A percentile compares a stretch with the other conserved stretches of the same genome.
phyloP scores from a whole-genome alignment of 2,797 vertebrate species.

The Epinephelus coioides region DNA sequence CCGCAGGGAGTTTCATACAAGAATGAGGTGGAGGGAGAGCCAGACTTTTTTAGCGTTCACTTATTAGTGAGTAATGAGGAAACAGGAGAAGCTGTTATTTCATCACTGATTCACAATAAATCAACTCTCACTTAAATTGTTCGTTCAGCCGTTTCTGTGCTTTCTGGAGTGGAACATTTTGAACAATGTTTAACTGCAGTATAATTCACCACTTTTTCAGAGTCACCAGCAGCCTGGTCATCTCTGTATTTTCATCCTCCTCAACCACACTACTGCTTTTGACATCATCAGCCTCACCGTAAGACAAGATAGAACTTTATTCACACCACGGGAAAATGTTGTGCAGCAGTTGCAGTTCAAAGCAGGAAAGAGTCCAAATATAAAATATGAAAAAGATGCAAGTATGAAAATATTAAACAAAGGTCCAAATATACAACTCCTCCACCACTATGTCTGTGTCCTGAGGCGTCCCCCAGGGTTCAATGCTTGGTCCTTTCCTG shows the following conservation, averaged over 20 bases:
- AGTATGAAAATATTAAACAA: no score
- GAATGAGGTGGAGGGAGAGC: slow-evolving; percentile 19
- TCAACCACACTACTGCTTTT: neutral
- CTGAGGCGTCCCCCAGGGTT: slow-evolving; percentile 4
- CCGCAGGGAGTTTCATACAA: slow-evolving; percentile 54
- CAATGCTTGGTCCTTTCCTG: neutral
- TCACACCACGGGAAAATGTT: neutral
- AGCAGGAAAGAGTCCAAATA: neutral
- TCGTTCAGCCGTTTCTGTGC: slow-evolving; percentile 29
- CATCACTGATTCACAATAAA: slow-evolving; percentile 31
- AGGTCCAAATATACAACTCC: neutral
- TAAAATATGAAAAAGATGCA: neutral
- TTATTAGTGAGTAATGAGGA: slow-evolving; percentile 47
- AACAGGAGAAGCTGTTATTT: slow-evolving; percentile 41
- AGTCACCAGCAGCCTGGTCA: neutral
- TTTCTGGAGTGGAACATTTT: slow-evolving; percentile 22
- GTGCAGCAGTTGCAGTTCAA: neutral
- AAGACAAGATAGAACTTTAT: neutral
- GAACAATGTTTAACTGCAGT: no score
- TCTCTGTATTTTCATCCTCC: neutral
- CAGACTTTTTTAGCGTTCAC: slow-evolving; percentile 25
- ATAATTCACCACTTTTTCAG: neutral
- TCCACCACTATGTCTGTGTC: neutral
- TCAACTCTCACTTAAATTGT: slow-evolving; percentile 11
- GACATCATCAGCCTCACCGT: neutral